Percentiles rank a stretch among this genome's conserved stretches.
phyloP scores from a whole-genome alignment of 2,113 vertebrate genomes.

The Actenoides hombroni region DNA sequence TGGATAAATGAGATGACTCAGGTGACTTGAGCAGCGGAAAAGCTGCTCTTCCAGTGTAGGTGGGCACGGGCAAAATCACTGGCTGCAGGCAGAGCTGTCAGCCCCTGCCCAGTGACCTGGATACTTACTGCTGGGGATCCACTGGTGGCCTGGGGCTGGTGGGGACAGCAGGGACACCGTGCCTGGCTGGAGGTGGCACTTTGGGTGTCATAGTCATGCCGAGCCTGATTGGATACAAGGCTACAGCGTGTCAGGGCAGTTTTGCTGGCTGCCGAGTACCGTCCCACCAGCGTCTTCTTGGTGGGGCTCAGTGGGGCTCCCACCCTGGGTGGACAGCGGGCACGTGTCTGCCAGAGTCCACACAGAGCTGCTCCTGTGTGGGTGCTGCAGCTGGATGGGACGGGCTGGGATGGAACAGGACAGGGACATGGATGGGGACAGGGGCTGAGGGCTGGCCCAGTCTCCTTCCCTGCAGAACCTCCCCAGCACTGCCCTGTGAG shows the following conservation, averaged over 20 bases:
- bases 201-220: background rate
- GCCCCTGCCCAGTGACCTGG: accelerated
- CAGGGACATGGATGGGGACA: no score
- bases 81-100: background rate
- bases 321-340: no score
- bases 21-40: background rate
- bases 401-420: background rate
- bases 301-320: background rate
- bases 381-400: background rate
- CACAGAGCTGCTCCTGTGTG: accelerated
- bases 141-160: background rate
- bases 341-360: background rate
- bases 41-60: accelerated
- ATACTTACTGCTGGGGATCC: background rate
- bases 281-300: accelerated
- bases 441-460: background rate
- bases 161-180: background rate
- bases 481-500: accelerated
- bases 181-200: background rate
- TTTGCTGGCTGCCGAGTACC: accelerated
- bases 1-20: background rate
- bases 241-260: background rate
- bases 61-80: background rate
- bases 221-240: background rate
- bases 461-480: background rate